phyloP scores from a whole-genome alignment of 64 coral and sea anemone species.

The Actinia tenebrosa region DNA sequence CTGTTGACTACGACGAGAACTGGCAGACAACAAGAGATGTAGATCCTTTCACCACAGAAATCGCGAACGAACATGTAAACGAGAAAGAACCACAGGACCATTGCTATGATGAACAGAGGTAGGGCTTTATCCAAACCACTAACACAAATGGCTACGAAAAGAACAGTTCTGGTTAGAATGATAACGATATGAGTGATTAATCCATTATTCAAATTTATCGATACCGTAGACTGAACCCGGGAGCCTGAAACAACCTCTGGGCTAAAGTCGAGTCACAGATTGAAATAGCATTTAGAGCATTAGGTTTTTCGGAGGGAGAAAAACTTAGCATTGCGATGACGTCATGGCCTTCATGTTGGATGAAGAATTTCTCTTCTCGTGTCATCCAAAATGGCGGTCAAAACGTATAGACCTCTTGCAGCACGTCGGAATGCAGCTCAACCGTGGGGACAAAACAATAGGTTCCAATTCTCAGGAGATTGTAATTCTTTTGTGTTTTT shows the following conservation, averaged over 20 bases:
- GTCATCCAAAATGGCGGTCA: neutral
- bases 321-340: neutral
- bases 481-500: too few relatives aligned
- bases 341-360: neutral
- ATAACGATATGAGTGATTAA: neutral
- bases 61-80: slow-evolving; percentile 50
- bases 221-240: neutral
- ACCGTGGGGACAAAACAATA: too few relatives aligned
- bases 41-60: slow-evolving; percentile 45
- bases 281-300: neutral
- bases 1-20: slow-evolving; percentile 29
- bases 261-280: neutral
- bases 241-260: neutral
- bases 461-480: too few relatives aligned
- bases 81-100: slow-evolving; percentile 60
- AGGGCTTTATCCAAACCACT: slow-evolving; percentile 37
- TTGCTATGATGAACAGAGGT: slow-evolving; percentile 40
- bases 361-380: neutral
- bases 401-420: too few relatives aligned
- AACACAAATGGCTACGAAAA: slow-evolving; percentile 33
- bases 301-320: neutral
- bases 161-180: neutral
- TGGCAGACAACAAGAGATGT: slow-evolving; percentile 34
- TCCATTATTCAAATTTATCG: too few relatives aligned
- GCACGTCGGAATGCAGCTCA: too few relatives aligned